Conservation (phyloP, 1,140 invertebrate species). For the Euborellia annulipes region DNA sequence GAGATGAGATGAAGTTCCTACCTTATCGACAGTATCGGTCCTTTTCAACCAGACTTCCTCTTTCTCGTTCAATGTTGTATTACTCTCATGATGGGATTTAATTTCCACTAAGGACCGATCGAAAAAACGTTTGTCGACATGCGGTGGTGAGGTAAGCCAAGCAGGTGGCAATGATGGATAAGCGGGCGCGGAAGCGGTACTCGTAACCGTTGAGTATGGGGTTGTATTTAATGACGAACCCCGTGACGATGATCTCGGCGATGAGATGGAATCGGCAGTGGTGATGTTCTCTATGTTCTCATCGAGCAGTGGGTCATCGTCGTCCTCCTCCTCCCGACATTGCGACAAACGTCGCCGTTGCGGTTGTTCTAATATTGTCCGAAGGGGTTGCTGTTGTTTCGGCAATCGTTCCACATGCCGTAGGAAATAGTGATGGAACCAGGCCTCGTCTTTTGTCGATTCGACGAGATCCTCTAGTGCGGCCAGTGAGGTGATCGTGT, state of each 20-base stretch:
- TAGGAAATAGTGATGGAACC: conserved; percentile 55
- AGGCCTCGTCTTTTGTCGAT: conserved; percentile 43
- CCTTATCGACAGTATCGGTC: conserved; percentile 27
- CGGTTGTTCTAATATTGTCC: conserved; percentile 28
- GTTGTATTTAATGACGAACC: conserved; percentile 27
- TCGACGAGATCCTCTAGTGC: conserved; percentile 49
- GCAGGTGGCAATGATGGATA: too few species aligned
- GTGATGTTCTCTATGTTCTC: conserved; percentile 2
- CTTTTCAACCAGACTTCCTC: conserved; percentile 53
- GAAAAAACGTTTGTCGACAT: conserved; percentile 62
- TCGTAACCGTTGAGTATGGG: conserved; percentile 25
- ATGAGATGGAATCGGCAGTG: conserved; percentile 12
- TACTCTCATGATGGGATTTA: conserved; percentile 50
- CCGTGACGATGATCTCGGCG: conserved; percentile 25
- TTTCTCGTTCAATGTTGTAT: conserved; percentile 37
- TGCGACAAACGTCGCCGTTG: conserved; percentile 50
- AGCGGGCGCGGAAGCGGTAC: conserved; percentile 27
- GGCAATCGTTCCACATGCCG: conserved; percentile 49
- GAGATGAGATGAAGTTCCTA: too few species aligned
- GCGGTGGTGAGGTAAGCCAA: conserved; percentile 32
- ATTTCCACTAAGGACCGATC: conserved; percentile 66
- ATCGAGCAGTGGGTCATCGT: conserved; percentile 39
- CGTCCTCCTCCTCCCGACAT: conserved; percentile 66
- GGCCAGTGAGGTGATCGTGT: conserved; percentile 45
- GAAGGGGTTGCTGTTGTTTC: conserved; percentile 29